phyloP scores from a whole-genome alignment of 2,797 vertebrate species.

The Epinephelus awoara region DNA sequence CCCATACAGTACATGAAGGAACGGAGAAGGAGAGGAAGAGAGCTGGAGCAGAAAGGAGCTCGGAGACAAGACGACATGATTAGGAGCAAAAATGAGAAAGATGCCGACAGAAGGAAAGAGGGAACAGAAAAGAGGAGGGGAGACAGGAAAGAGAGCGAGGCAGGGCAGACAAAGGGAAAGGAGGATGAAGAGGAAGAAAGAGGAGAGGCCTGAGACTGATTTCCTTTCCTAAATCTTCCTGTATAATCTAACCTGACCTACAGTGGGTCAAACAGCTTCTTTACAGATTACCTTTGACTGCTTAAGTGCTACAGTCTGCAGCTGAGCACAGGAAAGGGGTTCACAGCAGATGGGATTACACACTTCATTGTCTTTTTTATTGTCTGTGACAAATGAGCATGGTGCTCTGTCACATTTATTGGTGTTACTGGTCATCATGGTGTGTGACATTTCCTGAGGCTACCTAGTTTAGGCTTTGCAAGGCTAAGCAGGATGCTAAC shows the following conservation, averaged over 20 bases:
- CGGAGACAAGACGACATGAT: conserved; percentile 38
- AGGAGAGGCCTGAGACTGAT: conserved; percentile 44
- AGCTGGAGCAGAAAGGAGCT: conserved; percentile 7
- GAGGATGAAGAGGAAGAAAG: conserved; percentile 36
- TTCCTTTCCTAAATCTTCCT: conserved; percentile 68
- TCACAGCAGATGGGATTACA: conserved; percentile 24
- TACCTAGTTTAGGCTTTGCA: background rate
- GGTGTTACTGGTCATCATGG: background rate
- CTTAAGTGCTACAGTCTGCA: conserved; percentile 13
- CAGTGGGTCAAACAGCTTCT: conserved; percentile 44
- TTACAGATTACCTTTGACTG: conserved; percentile 9
- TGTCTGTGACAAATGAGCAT: background rate
- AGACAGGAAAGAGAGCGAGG: conserved; percentile 4
- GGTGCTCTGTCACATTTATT: background rate
- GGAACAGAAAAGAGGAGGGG: conserved; percentile 14
- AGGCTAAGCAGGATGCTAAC: background rate
- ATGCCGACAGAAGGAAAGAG: conserved; percentile 31
- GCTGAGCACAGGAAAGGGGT: conserved; percentile 5
- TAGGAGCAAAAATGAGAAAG: conserved; percentile 30
- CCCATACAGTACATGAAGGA: conserved; percentile 37
- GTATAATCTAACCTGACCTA: conserved; percentile 52
- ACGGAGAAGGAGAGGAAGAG: conserved; percentile 23
- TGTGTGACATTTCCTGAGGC: background rate
- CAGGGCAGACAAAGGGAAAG: conserved; percentile 43
- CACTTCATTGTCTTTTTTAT: background rate